A percentile compares a stretch with the other conserved stretches of the same genome.
Conservation (phyloP, 2,113 vertebrate genomes). For the Rhea pennata region DNA sequence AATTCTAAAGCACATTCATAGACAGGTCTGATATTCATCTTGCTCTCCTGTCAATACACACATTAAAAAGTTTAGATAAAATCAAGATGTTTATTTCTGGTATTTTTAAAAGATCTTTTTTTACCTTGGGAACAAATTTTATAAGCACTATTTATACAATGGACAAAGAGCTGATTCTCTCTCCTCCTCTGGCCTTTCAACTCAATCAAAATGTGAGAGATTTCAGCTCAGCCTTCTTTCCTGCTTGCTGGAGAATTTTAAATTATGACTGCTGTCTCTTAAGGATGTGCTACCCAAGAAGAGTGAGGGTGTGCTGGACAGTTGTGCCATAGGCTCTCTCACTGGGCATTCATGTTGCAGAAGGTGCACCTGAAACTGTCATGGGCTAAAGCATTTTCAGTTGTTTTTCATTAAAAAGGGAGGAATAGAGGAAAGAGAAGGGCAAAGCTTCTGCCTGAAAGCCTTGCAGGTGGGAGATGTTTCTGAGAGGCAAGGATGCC, state of each 20-base stretch:
- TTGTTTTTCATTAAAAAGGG: background rate
- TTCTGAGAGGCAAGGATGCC: background rate
- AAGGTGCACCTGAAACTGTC: background rate
- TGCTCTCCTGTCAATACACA: background rate
- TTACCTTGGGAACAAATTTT: background rate
- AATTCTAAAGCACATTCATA: background rate
- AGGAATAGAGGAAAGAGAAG: background rate
- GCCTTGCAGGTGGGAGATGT: background rate
- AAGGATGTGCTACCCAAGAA: rapidly evolving
- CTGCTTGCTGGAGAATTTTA: background rate
- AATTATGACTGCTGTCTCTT: background rate
- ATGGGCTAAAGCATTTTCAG: background rate
- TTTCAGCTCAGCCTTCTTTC: background rate
- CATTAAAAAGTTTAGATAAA: background rate
- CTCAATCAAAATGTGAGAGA: background rate
- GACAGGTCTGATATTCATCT: background rate
- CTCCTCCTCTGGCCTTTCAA: background rate
- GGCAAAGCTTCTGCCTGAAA: background rate
- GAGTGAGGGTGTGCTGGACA: background rate
- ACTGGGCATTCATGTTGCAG: background rate
- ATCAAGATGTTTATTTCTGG: background rate
- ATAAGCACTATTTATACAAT: background rate
- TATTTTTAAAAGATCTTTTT: background rate
- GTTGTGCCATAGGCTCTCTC: background rate
- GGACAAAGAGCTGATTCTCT: background rate